phyloP scores from a whole-genome alignment of 2,888 invertebrate genomes.

The Cerastis rubricosa region DNA sequence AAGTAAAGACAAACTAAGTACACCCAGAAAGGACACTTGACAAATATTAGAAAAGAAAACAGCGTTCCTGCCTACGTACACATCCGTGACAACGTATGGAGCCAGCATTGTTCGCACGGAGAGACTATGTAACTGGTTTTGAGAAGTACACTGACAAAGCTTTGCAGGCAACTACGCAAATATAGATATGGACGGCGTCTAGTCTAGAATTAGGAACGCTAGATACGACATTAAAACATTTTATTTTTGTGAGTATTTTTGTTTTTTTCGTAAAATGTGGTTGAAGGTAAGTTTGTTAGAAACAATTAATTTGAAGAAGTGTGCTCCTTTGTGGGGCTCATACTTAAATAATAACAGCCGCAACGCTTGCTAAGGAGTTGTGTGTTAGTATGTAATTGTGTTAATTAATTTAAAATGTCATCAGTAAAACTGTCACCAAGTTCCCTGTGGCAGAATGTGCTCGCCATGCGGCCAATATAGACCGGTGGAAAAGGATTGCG shows the following conservation, averaged over 20 bases:
- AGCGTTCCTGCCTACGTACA: constrained; percentile 38
- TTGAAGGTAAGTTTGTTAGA: neutral
- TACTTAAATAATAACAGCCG: too few species aligned
- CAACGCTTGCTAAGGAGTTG: too few species aligned
- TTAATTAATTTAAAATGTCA: too few species aligned
- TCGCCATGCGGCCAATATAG: too few species aligned
- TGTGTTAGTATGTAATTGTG: too few species aligned
- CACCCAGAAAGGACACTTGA: constrained; percentile 51
- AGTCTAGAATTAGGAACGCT: constrained; percentile 50
- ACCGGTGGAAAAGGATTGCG: too few species aligned
- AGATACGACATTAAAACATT: constrained; percentile 28
- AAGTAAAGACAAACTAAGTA: constrained; percentile 49
- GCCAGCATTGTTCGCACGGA: constrained; percentile 44
- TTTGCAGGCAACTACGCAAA: constrained; percentile 44
- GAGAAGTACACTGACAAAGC: constrained; percentile 54
- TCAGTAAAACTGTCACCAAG: too few species aligned
- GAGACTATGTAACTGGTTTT: constrained; percentile 60
- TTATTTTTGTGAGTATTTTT: too few species aligned
- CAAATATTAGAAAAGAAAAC: constrained; percentile 50
- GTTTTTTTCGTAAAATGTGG: neutral
- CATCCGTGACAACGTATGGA: constrained; percentile 17
- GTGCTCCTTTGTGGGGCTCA: too few species aligned
- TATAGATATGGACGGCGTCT: constrained; percentile 53
- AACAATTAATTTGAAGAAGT: too few species aligned
- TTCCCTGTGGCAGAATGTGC: too few species aligned